These are phyloP conservation scores for Arion vulgaris DNA, from an alignment of 1,140 invertebrate species.

Conservation along the genomic window DNA sequence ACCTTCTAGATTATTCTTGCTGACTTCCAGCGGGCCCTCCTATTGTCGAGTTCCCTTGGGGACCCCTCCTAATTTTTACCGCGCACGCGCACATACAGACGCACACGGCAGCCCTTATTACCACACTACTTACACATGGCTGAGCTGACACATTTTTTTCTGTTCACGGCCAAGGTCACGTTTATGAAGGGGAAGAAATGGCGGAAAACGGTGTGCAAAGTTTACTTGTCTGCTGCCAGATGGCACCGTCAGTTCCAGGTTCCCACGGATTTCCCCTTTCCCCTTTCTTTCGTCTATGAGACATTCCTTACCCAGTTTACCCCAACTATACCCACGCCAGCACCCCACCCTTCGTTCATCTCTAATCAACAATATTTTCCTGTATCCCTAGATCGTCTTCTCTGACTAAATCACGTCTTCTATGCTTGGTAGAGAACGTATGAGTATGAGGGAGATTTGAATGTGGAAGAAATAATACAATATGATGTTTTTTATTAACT, in stretches of 20 bases:
- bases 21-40: too few relatives aligned
- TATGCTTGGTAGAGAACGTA: not conserved
- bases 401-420: not conserved
- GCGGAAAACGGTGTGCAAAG: not conserved
- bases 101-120: not conserved
- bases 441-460: too few relatives aligned
- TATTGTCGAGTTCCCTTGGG: too few relatives aligned
- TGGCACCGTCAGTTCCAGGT: not conserved
- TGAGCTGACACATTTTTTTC: not conserved
- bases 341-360: not conserved
- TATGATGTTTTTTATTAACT: too few relatives aligned
- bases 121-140: not conserved
- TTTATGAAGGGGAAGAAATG: not conserved
- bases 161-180: conserved; percentile 3
- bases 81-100: not conserved
- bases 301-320: not conserved
- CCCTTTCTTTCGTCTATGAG: not conserved
- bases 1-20: too few relatives aligned
- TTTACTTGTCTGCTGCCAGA: conserved; percentile 1
- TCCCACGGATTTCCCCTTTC: not conserved
- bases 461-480: too few relatives aligned
- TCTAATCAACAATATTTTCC: not conserved
- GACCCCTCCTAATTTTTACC: too few relatives aligned
- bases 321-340: not conserved
- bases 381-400: not conserved